phyloP scores from a whole-genome alignment of 2,797 vertebrate species.

The Decapterus maruadsi region DNA sequence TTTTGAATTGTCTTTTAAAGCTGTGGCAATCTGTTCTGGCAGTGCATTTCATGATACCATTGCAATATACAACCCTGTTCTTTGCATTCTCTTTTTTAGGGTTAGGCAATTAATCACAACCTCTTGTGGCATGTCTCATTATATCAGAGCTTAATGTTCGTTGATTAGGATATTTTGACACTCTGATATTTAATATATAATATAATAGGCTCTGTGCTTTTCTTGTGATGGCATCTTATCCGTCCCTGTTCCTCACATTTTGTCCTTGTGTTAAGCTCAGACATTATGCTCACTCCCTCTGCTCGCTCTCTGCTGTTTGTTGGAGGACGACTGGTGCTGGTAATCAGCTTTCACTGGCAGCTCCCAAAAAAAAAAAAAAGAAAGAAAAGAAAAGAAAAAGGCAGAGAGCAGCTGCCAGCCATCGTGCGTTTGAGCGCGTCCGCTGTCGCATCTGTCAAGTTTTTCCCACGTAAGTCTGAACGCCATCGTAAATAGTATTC shows the following conservation, averaged over 20 bases:
- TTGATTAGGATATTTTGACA: no score
- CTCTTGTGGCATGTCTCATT: no score
- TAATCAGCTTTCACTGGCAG: conserved; percentile 75
- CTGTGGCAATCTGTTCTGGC: no score
- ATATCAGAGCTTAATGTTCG: no score
- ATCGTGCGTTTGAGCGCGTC: conserved; percentile 22
- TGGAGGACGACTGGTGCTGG: conserved; percentile 53
- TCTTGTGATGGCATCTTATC: conserved; percentile 5
- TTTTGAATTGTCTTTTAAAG: no score
- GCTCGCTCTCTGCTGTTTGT: conserved; percentile 61
- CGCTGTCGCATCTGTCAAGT: conserved; percentile 32
- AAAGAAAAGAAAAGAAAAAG: neutral
- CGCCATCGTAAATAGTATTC: conserved; percentile 55
- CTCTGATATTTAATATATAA: no score
- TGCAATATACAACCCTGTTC: no score
- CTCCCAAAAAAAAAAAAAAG: neutral
- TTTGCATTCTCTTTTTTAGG: no score
- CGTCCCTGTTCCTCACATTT: conserved; percentile 16
- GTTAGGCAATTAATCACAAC: no score
- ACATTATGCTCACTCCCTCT: conserved; percentile 28
- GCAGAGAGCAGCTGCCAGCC: conserved; percentile 62
- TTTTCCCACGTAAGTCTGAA: conserved; percentile 37
- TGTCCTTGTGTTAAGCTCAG: conserved; percentile 23
- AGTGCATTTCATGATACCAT: no score
- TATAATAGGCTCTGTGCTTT: no score